phyloP scores from a whole-genome alignment of 1,140 invertebrate genomes.

The Drosophila orosa region DNA sequence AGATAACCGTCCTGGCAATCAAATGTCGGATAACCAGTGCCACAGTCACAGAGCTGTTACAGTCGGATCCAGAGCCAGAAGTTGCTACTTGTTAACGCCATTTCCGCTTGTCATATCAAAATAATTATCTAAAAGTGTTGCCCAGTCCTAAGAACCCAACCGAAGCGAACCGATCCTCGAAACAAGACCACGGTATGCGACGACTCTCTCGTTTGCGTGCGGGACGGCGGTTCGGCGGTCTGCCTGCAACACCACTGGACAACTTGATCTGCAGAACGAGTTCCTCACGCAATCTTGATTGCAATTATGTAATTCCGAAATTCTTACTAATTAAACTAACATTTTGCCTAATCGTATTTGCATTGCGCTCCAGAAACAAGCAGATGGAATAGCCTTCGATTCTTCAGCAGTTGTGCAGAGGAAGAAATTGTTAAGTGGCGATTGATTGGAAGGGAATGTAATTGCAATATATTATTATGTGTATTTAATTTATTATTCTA shows the following conservation, averaged over 20 bases:
- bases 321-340: constrained; percentile 77
- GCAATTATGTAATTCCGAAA: constrained; percentile 81
- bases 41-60: constrained; percentile 23
- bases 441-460: neutral
- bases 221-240: constrained; percentile 28
- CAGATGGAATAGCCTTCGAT: neutral
- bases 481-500: neutral
- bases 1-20: constrained; percentile 66
- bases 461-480: neutral
- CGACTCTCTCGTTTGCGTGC: constrained; percentile 49
- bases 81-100: constrained; percentile 74
- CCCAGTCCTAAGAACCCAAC: constrained; percentile 49
- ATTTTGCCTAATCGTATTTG: constrained; percentile 74
- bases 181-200: constrained; percentile 42
- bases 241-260: constrained; percentile 26
- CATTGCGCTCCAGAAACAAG: constrained; percentile 29
- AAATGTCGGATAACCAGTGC: constrained; percentile 65
- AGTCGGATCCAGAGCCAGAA: constrained; percentile 36
- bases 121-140: constrained; percentile 77
- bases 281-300: constrained; percentile 78
- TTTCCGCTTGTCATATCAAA: constrained; percentile 81
- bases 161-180: constrained; percentile 1
- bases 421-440: neutral
- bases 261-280: constrained; percentile 72
- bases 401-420: neutral